phyloP scores from a whole-genome alignment of 2,888 invertebrate genomes.

The Sesamia inferens region DNA sequence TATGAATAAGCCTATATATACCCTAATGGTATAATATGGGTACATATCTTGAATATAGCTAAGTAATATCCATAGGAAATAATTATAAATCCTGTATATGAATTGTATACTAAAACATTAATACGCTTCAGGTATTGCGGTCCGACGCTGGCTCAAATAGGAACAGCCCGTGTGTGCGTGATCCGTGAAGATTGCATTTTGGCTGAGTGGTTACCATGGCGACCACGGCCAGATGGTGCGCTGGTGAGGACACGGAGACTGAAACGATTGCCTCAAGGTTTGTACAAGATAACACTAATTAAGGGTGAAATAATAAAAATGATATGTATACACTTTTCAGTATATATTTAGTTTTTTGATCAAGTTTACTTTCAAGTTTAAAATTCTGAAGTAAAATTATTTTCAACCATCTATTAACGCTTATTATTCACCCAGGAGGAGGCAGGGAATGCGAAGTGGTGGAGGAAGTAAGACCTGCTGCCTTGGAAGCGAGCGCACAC shows the following conservation, averaged over 20 bases:
- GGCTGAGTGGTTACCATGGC: slow-evolving; percentile 91
- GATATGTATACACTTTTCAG: not conserved
- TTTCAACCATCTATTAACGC: not conserved
- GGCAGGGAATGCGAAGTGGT: slow-evolving; percentile 86
- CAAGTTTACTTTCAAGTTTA: not conserved
- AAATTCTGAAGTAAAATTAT: not conserved
- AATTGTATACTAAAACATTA: not conserved
- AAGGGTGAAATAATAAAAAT: not conserved
- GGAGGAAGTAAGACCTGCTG: slow-evolving; percentile 84
- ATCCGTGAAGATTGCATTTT: slow-evolving; percentile 89
- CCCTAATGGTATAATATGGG: not conserved
- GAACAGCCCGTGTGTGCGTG: slow-evolving; percentile 86
- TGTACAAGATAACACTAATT: slow-evolving; percentile 20
- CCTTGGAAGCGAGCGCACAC: slow-evolving; percentile 87
- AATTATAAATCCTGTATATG: too few species aligned
- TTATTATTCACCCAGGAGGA: slow-evolving; percentile 72
- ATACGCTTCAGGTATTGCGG: slow-evolving; percentile 79
- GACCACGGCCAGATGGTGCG: slow-evolving; percentile 88
- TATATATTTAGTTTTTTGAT: too few species aligned
- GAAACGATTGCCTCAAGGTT: slow-evolving; percentile 84
- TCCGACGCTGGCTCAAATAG: slow-evolving; percentile 73
- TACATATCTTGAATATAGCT: not conserved
- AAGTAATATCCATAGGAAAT: not conserved
- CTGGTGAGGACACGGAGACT: slow-evolving; percentile 84
- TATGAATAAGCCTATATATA: too few species aligned